Conservation (phyloP, 2,888 invertebrate species). For the Ornithoptera priamus region DNA sequence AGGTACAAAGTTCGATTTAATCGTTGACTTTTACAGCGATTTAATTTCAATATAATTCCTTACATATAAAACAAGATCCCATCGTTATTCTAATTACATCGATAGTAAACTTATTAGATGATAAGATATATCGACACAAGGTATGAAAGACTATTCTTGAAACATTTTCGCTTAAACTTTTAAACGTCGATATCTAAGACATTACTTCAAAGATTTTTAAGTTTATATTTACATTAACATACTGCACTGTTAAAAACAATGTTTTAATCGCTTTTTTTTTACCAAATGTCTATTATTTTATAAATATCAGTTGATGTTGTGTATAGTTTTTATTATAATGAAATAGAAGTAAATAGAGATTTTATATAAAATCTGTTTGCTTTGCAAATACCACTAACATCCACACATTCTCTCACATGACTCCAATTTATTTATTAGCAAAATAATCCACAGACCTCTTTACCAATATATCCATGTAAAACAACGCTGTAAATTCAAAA, state of each 20-base stretch:
- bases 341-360: neutral
- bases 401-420: neutral
- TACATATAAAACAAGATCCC: too few relatives aligned
- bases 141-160: neutral
- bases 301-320: too few relatives aligned
- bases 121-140: neutral
- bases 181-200: neutral
- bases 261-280: too few relatives aligned
- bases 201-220: too few relatives aligned
- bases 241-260: too few relatives aligned
- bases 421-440: neutral
- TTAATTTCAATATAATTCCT: neutral
- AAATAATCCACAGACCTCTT: neutral
- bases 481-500: slow-evolving; percentile 3
- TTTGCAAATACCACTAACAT: too few relatives aligned
- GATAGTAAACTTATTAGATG: too few relatives aligned
- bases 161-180: neutral
- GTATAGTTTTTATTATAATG: neutral
- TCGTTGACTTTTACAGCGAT: neutral
- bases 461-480: neutral
- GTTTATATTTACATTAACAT: too few relatives aligned
- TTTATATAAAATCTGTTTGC: neutral
- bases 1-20: neutral
- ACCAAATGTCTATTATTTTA: too few relatives aligned
- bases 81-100: too few relatives aligned